A percentile compares a stretch with the other conserved stretches of the same genome.
These are phyloP conservation scores for Pelecanoides urinatrix DNA, from an alignment of 2,113 vertebrate species.

Conservation along the genomic window DNA sequence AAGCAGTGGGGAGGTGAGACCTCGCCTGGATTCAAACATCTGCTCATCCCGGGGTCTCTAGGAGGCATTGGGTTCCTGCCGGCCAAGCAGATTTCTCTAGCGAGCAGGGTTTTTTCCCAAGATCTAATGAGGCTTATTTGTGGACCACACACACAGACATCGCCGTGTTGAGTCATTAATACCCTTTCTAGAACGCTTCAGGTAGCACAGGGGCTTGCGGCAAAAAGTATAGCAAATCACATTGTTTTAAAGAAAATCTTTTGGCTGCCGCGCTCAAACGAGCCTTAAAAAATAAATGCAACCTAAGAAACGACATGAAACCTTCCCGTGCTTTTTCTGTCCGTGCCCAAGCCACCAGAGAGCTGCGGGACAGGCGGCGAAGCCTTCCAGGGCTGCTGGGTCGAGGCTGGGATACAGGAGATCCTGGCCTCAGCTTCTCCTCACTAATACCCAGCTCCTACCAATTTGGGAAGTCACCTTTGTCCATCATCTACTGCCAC, in stretches of 20 bases:
- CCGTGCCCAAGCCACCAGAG: rapidly evolving
- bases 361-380: background rate
- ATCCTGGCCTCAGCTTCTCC: rapidly evolving
- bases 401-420: background rate
- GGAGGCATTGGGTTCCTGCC: background rate
- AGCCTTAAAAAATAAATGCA: background rate
- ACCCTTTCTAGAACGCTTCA: background rate
- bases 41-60: background rate
- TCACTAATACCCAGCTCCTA: background rate
- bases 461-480: background rate
- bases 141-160: background rate
- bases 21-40: background rate
- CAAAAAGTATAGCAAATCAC: background rate
- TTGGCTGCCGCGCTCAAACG: rapidly evolving
- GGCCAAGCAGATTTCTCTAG: background rate
- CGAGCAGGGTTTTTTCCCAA: background rate
- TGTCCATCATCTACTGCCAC: background rate
- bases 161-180: background rate
- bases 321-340: background rate
- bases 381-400: background rate
- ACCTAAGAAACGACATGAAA: background rate
- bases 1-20: background rate
- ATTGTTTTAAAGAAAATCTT: background rate
- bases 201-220: background rate
- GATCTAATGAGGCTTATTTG: background rate